phyloP scores from a whole-genome alignment of 2,113 vertebrate genomes.

The Scatophagus argus region DNA sequence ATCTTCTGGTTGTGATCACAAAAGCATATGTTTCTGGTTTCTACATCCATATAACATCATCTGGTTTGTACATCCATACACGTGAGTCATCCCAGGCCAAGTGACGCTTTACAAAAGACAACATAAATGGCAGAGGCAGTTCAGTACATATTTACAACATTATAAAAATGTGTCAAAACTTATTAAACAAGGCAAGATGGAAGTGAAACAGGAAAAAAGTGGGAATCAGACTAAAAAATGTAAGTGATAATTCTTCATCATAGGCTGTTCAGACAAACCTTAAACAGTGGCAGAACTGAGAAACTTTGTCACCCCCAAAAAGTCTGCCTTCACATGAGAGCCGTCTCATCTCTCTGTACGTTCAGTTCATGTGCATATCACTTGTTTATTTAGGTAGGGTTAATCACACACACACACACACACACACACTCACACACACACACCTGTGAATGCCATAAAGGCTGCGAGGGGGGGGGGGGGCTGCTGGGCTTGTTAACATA shows the following conservation, averaged over 20 bases:
- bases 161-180: slow-evolving; percentile 46
- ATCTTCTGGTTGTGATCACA: slow-evolving; percentile 70
- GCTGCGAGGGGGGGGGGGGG: slow-evolving; percentile 15
- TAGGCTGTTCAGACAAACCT: slow-evolving; percentile 10
- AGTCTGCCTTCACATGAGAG: slow-evolving; percentile 28
- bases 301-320: background rate
- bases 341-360: slow-evolving; percentile 25
- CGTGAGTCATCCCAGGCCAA: slow-evolving; percentile 64
- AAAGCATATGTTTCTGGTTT: slow-evolving; percentile 79
- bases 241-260: slow-evolving; percentile 36
- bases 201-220: slow-evolving; percentile 6
- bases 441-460: slow-evolving; percentile 76
- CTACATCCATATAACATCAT: slow-evolving; percentile 77
- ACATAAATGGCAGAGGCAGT: slow-evolving; percentile 65
- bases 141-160: slow-evolving; percentile 80
- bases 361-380: slow-evolving; percentile 59
- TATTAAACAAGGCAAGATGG: slow-evolving; percentile 51
- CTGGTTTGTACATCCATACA: slow-evolving; percentile 75
- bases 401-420: slow-evolving; percentile 61
- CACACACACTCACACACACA: slow-evolving; percentile 35
- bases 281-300: slow-evolving; percentile 9
- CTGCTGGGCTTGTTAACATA: slow-evolving; percentile 75
- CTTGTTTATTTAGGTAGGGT: slow-evolving; percentile 65
- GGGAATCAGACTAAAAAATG: slow-evolving; percentile 9
- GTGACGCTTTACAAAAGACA: slow-evolving; percentile 70